Evolutionary conservation across 92 coral and sea anemone genomes (phyloP).

Genomic region (Paragorgia papillata): DNA sequence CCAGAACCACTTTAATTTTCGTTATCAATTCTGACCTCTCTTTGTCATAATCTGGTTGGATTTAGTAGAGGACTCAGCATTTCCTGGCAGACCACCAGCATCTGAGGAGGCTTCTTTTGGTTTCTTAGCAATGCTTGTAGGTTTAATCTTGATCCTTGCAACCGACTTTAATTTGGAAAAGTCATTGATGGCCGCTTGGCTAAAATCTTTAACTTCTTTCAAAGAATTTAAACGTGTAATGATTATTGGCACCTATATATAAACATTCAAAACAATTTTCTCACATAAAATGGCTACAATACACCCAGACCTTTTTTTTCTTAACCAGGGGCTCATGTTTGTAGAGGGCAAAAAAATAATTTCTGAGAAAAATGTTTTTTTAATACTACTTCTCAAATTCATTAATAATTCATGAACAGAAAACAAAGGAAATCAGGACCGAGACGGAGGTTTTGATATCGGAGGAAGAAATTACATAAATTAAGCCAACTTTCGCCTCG

Average conservation of each 20-base stretch:
- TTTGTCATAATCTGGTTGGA: neutral
- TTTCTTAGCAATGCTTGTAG: constrained; percentile 39
- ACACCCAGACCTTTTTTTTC: too few relatives aligned
- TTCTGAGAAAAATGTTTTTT: too few relatives aligned
- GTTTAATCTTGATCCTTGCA: constrained; percentile 56
- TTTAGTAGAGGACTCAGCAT: constrained; percentile 16
- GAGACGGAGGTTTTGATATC: too few relatives aligned
- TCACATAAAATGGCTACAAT: too few relatives aligned
- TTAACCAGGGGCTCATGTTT: too few relatives aligned
- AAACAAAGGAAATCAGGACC: too few relatives aligned
- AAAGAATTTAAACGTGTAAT: constrained; percentile 76
- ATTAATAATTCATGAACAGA: too few relatives aligned
- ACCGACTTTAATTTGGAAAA: constrained; percentile 45
- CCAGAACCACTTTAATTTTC: neutral
- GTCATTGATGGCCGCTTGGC: constrained; percentile 86
- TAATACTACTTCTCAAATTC: too few relatives aligned
- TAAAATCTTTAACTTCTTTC: constrained; percentile 78
- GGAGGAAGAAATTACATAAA: too few relatives aligned
- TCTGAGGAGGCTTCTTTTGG: constrained; percentile 52
- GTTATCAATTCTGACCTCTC: neutral
- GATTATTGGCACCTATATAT: constrained; percentile 83
- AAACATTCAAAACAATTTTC: neutral
- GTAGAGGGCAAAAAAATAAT: too few relatives aligned
- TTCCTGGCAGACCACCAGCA: constrained; percentile 28
- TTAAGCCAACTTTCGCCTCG: too few relatives aligned